Evolutionary conservation across 2,113 vertebrate genomes (phyloP), one percentile per base, ranked within the genome.

Genomic region (Colossoma macropomum): DNA sequence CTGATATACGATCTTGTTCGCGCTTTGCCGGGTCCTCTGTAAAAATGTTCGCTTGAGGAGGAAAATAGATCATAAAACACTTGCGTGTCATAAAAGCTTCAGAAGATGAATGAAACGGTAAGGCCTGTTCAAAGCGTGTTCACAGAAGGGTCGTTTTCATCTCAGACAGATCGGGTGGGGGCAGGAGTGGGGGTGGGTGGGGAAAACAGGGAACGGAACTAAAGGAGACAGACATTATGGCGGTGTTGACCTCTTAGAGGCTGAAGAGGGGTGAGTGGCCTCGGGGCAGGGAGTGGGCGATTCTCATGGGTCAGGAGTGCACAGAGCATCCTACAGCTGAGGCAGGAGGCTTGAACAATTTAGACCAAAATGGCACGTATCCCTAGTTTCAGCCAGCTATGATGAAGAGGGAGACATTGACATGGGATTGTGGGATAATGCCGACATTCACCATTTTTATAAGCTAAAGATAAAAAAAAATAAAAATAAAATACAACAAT

Each of bases 71-170:
- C 28, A 62, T 62, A 62, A 62, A 62, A 25, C 59, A 62, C 25
- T 62, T 62, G 59, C 4, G 25, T 27, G 59, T 62, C 59, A 62
- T 62, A 62, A 62, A 62, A 62, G 59, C 59, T 25, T 70, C 68
- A 19, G 21, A 8, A 70, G 34, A 70, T 38, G 21, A 38, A 38
- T 23, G 34, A 72, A 72, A 15, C 4, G 13, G 27, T 4, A 12
- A 30, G 28, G 23, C 60, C 65, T 54, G 48, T 16, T 68, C 52
- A 30, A 80, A 62, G 77, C 30, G 9, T 17, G 48, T 70, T 69
- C 25, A 69, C 48, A 56, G 23, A 17, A 17, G 66, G 59, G 77
- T 48, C 23, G 3, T 15, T 78, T 72, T 69, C n/a, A 48, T 23
- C 52, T 60, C 12, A 1, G 12, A n/a, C 17, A 21, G 34, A 71